These are phyloP conservation scores for Bubalus kerabau DNA, from an alignment of 2,113 vertebrate species.

Conservation along the genomic window DNA sequence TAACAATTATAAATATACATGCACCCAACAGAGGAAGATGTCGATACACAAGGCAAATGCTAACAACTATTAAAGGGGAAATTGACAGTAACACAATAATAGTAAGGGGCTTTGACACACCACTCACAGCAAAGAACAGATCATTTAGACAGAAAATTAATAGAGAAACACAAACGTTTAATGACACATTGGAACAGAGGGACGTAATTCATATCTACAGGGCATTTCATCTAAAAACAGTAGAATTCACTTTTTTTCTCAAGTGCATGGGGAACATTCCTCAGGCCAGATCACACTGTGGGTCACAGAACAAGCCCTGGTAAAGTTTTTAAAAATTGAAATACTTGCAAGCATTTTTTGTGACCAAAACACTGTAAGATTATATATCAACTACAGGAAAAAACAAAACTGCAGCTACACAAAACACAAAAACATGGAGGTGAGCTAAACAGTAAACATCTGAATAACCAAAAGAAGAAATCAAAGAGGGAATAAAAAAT, in stretches of 20 bases:
- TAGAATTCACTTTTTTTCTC: background rate
- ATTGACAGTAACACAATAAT: background rate
- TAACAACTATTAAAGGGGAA: background rate
- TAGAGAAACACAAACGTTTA: background rate
- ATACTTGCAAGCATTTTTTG: background rate
- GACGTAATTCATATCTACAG: background rate
- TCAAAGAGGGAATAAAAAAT: background rate
- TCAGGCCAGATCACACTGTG: background rate
- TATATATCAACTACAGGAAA: background rate
- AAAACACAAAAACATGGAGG: background rate
- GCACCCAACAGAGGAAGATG: background rate
- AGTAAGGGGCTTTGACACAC: background rate
- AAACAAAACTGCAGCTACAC: background rate
- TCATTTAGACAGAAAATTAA: background rate
- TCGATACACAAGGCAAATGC: background rate
- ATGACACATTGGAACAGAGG: background rate
- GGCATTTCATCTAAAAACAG: background rate
- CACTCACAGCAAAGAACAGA: background rate
- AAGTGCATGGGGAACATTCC: background rate
- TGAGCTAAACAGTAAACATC: background rate
- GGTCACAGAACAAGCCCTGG: background rate
- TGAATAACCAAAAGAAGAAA: background rate
- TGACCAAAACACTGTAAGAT: background rate
- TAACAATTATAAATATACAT: background rate
- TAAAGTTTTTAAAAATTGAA: background rate